Base-by-base conservation (phyloP, 2,113 vertebrate species). In the Aphelocoma coerulescens region DNA sequence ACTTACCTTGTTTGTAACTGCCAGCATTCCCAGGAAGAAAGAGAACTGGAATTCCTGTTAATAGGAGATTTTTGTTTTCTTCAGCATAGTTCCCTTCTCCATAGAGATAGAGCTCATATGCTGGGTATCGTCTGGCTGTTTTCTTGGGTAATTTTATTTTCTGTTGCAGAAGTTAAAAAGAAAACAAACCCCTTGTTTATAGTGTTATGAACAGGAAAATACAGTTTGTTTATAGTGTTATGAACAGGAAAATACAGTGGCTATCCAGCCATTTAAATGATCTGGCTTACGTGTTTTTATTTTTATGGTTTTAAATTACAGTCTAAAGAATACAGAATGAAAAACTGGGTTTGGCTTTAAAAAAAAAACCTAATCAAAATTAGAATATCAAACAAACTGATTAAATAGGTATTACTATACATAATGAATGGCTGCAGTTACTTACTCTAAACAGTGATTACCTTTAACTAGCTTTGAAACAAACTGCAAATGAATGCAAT, bases 1-100 rank as follows among this genome's bases (percentile, higher is more conserved):
- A 49, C 97, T 96, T 95, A 99, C 99, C 99, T 98, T 99, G 99
- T 73, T 99, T 99, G 87, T 99, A 99, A 96, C 99, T 99, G 80
- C 99, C 99, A 80, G 99, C 99, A 58, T 99, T 99, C 51, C 99
- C 99, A 4, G 99, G 99, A 96, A 99, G 98, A 97, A 99, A 99
- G n/a, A 99, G 98, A 85, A 99, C 98, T 35, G 99, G 99, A 94
- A 99, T 99, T 14, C 99, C 99, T 8, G 97, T 98, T 88, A 99
- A 96, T 28, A 99, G 98, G 55, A 99, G 98, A 19, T 98, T 97
- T 63, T 98, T 98, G 88, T 98, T 99, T 96, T 99, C 98, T 97
- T 99, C 98, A 9, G 99, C 99, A 7, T 99, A 99, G 19, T 77
- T 88, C 11, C 99, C 99, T 96, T 99, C 99, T 51, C 99, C 99